Conservation (phyloP, 2,797 vertebrate genomes). For the Sebastes matsubarae region DNA sequence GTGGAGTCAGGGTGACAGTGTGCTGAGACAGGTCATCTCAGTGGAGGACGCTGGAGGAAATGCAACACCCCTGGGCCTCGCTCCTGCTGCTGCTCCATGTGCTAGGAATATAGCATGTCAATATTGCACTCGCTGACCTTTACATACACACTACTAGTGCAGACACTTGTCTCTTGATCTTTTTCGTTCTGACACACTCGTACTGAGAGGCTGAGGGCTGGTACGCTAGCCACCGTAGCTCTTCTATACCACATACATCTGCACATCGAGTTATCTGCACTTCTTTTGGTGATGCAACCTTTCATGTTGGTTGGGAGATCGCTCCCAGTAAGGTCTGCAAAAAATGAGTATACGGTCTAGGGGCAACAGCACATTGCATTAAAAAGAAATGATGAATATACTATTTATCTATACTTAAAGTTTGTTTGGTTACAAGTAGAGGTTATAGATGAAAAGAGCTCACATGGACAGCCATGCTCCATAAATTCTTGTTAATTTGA, state of each 20-base stretch:
- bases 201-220: neutral
- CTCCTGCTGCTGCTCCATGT: constrained; percentile 45
- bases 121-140: constrained; percentile 70
- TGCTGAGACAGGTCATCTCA: constrained; percentile 70
- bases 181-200: neutral
- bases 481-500: constrained; percentile 5
- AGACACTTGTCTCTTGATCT: constrained; percentile 28
- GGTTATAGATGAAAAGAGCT: neutral
- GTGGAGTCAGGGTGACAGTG: constrained; percentile 71
- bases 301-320: constrained; percentile 7
- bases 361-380: neutral
- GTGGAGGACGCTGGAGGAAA: constrained; percentile 66
- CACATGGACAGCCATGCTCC: neutral
- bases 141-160: constrained; percentile 19
- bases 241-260: neutral
- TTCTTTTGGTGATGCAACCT: constrained; percentile 10
- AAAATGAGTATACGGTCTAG: neutral
- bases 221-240: neutral
- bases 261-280: neutral
- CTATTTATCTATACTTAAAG: neutral
- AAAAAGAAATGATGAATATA: neutral
- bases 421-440: neutral
- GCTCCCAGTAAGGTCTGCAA: neutral
- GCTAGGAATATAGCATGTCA: constrained; percentile 65
- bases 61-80: constrained; percentile 62